A percentile compares a stretch with the other conserved stretches of the same genome.
Evolutionary conservation across 2,797 vertebrate genomes (phyloP).

Genomic region (Gila robusta): DNA sequence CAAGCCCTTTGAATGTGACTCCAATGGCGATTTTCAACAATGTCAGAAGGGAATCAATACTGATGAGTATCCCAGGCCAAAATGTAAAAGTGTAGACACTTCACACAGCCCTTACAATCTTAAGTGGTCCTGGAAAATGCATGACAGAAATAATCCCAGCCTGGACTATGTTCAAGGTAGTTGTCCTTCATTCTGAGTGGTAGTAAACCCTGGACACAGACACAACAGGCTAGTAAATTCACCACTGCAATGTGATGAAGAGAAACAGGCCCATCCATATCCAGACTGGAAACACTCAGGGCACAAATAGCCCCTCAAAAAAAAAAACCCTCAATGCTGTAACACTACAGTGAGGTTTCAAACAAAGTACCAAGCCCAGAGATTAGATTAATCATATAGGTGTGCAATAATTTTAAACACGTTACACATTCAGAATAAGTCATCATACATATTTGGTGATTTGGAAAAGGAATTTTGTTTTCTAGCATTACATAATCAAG

Average conservation of each 20-base stretch:
- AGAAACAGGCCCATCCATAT: conserved; percentile 25
- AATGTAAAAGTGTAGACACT: conserved; percentile 30
- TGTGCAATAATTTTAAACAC: neutral
- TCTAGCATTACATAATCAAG: conserved; percentile 63
- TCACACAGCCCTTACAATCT: neutral
- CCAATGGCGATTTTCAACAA: neutral
- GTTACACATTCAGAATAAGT: neutral
- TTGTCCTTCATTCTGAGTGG: conserved; percentile 17
- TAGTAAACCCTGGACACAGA: conserved; percentile 40
- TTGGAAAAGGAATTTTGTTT: neutral
- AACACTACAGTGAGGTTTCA: neutral
- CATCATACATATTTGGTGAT: neutral
- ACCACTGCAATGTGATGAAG: conserved; percentile 9
- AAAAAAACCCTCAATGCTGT: neutral
- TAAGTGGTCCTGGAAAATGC: conserved; percentile 57
- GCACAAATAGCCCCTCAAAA: too few relatives aligned
- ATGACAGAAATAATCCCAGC: conserved; percentile 50
- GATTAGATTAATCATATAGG: conserved; percentile 25
- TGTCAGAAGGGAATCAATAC: neutral
- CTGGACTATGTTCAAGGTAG: conserved; percentile 50
- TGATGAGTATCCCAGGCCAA: conserved; percentile 33
- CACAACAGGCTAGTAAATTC: conserved; percentile 11
- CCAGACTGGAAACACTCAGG: conserved; percentile 39
- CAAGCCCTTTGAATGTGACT: neutral
- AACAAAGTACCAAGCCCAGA: neutral